phyloP scores from a whole-genome alignment of 2,113 vertebrate species.

The Panurus biarmicus region DNA sequence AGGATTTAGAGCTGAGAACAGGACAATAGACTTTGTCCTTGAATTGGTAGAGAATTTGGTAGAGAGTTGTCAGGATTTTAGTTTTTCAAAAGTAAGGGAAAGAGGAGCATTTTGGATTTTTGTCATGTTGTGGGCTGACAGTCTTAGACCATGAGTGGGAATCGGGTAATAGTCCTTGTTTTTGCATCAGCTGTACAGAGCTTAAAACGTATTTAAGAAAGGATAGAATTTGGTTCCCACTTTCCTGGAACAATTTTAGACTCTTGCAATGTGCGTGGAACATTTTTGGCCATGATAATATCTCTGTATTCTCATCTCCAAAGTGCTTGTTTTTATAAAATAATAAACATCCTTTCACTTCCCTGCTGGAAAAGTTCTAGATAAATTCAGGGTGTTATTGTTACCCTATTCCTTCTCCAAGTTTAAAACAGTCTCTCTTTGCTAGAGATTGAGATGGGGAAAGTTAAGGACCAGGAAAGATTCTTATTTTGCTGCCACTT shows the following conservation, averaged over 20 bases:
- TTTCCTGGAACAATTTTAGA: not conserved
- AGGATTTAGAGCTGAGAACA: not conserved
- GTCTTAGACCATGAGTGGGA: not conserved
- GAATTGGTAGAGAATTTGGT: no score
- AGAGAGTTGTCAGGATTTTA: not conserved
- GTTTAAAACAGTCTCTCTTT: not conserved
- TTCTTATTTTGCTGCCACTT: not conserved
- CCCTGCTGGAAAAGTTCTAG: not conserved
- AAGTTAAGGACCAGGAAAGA: not conserved
- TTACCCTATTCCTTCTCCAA: not conserved
- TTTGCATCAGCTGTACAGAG: not conserved
- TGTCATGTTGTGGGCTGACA: not conserved
- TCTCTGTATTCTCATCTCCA: not conserved
- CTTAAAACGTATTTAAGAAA: not conserved
- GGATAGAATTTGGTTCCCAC: not conserved
- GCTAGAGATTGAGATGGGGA: not conserved
- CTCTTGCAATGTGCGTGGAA: not conserved
- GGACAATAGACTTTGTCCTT: not conserved
- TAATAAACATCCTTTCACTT: not conserved
- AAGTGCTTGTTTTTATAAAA: not conserved
- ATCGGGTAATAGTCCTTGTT: not conserved
- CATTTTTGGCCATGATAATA: not conserved
- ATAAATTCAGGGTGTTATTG: not conserved
- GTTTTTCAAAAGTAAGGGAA: not conserved
- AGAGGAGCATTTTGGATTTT: not conserved